These are phyloP conservation scores for Meles meles DNA, from an alignment of 2,113 vertebrate species.

Conservation along the genomic window DNA sequence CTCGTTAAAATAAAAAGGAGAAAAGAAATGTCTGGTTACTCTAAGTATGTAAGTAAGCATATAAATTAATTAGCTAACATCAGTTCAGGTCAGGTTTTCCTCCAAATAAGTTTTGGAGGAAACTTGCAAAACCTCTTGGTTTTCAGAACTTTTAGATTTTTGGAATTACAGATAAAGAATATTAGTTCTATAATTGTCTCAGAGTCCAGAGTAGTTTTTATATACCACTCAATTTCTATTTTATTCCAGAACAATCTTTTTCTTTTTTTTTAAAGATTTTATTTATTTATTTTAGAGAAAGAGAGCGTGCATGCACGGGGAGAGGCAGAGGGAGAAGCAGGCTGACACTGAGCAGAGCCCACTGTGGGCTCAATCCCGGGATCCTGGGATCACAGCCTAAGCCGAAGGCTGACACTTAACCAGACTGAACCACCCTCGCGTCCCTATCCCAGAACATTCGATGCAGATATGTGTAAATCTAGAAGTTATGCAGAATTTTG, in stretches of 20 bases:
- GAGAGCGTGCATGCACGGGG: too few species aligned
- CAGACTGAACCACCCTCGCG: background rate
- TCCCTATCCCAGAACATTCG: background rate
- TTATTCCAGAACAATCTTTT: background rate
- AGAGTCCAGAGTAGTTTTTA: background rate
- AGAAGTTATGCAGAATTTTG: background rate
- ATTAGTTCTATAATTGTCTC: background rate
- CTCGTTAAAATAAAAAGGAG: background rate
- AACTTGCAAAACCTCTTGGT: background rate
- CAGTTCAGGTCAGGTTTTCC: slow-evolving; percentile 5
- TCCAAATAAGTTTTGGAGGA: background rate
- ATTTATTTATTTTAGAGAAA: too few species aligned
- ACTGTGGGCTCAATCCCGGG: too few species aligned
- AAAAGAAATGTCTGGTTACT: background rate
- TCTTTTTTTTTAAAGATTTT: too few species aligned
- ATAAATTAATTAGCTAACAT: background rate
- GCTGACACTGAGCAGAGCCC: too few species aligned
- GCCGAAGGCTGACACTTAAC: background rate
- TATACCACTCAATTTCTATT: background rate
- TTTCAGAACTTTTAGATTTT: slow-evolving; percentile 5
- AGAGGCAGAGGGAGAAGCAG: too few species aligned
- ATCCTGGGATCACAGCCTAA: too few species aligned
- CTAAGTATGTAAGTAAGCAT: background rate
- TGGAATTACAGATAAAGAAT: background rate
- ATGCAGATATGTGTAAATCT: background rate